Evolutionary conservation across 2,888 invertebrate genomes (phyloP).

Genomic region (Cephus runcator): DNA sequence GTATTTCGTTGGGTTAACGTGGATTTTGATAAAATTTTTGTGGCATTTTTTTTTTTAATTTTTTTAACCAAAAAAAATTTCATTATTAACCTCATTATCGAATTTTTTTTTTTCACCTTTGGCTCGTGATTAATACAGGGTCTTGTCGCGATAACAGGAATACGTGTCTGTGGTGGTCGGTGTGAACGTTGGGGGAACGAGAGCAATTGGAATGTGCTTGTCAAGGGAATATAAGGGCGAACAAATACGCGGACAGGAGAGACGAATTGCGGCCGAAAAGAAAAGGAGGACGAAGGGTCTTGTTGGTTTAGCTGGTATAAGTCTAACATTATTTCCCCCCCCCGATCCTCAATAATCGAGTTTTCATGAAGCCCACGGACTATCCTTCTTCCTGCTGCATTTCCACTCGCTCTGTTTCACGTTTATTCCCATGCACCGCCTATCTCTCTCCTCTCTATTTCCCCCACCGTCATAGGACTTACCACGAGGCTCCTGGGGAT

Average conservation of each 20-base stretch:
- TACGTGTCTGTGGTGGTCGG: no score
- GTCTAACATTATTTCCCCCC: conserved; percentile 18
- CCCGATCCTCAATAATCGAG: conserved; percentile 23
- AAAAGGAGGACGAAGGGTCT: conserved; percentile 6
- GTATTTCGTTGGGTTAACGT: no score
- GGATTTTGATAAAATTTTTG: no score
- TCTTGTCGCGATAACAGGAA: no score
- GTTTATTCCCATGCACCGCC: no score
- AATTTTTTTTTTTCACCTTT: no score
- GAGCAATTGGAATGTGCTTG: conserved; percentile 13
- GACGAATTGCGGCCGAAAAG: conserved; percentile 6
- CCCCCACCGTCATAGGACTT: conserved; percentile 18
- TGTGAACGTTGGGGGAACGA: conserved; percentile 5
- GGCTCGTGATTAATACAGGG: no score
- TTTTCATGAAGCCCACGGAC: conserved; percentile 26
- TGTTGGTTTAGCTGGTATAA: conserved; percentile 19
- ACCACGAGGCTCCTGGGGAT: conserved; percentile 15
- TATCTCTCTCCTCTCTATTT: not conserved
- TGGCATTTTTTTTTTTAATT: no score
- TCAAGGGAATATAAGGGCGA: conserved; percentile 15
- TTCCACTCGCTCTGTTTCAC: no score
- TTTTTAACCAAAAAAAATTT: no score
- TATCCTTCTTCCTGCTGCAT: not conserved
- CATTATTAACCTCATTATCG: no score
- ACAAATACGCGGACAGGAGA: conserved; percentile 8